Percentiles rank a stretch among this genome's conserved stretches.
phyloP scores from a whole-genome alignment of 1,140 invertebrate genomes.

The Rhyacophila brunnea region DNA sequence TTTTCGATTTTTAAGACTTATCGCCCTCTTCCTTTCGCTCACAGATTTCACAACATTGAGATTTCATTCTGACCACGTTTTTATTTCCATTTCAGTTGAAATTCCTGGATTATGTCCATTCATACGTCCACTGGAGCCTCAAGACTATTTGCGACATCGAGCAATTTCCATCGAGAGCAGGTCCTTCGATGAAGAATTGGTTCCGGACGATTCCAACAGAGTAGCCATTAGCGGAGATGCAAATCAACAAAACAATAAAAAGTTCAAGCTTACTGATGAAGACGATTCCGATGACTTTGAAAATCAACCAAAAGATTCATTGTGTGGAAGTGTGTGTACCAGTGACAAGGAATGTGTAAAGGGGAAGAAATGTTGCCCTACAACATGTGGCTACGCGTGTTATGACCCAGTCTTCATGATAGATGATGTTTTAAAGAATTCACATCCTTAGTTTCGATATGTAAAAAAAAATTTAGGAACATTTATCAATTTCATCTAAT shows the following conservation, averaged over 20 bases:
- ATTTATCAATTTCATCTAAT: too few relatives aligned
- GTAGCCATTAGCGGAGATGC: neutral
- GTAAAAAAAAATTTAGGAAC: too few relatives aligned
- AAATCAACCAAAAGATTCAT: constrained; percentile 7
- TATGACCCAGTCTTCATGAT: constrained; percentile 17
- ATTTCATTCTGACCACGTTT: neutral
- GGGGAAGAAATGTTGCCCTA: constrained; percentile 21
- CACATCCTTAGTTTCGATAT: too few relatives aligned
- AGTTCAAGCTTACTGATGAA: constrained; percentile 1
- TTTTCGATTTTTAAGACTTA: too few relatives aligned
- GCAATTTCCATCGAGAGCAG: constrained; percentile 11
- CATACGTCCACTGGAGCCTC: constrained; percentile 14
- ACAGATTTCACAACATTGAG: neutral
- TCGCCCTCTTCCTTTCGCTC: neutral
- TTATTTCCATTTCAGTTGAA: constrained; percentile 3
- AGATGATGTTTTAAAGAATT: neutral
- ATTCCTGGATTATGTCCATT: constrained; percentile 17
- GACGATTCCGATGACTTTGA: constrained; percentile 1
- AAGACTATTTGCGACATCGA: constrained; percentile 21
- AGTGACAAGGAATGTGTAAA: constrained; percentile 13
- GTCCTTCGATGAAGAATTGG: constrained; percentile 10
- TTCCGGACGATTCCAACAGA: neutral
- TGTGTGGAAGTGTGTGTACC: constrained; percentile 21
- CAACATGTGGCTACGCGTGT: constrained; percentile 21
- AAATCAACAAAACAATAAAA: neutral